Conservation (phyloP, 2,113 vertebrate species). For the Patagioenas fasciata region DNA sequence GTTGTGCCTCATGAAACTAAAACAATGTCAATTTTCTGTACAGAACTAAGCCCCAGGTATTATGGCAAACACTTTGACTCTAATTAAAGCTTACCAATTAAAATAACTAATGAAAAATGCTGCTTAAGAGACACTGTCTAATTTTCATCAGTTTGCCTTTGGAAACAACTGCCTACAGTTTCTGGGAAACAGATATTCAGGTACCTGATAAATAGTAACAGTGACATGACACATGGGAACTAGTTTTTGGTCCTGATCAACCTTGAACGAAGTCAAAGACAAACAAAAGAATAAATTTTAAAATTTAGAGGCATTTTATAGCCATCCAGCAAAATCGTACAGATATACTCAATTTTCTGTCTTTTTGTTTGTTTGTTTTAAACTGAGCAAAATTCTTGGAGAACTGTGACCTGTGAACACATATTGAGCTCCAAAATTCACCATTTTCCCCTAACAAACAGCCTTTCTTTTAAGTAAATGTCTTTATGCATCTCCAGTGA, state of each 20-base stretch:
- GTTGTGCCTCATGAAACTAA: not conserved
- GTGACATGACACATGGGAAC: not conserved
- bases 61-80: not conserved
- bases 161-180: not conserved
- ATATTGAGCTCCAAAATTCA: rapidly evolving
- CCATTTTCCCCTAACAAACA: not conserved
- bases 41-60: not conserved
- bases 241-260: not conserved
- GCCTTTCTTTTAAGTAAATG: not conserved
- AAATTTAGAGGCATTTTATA: not conserved
- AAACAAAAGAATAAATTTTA: not conserved
- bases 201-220: not conserved
- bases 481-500: not conserved
- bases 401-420: not conserved
- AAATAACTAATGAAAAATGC: not conserved
- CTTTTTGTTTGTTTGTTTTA: not conserved
- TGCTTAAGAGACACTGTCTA: not conserved
- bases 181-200: not conserved
- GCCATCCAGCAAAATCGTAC: not conserved
- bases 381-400: not conserved
- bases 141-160: not conserved
- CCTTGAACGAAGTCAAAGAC: not conserved
- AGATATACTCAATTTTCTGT: not conserved
- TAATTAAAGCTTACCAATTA: conserved; percentile 1
- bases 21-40: not conserved